Evolutionary conservation across 2,888 invertebrate species (phyloP), one percentile per base, ranked within the genome.

Genomic region (Calameuta pallipes): DNA sequence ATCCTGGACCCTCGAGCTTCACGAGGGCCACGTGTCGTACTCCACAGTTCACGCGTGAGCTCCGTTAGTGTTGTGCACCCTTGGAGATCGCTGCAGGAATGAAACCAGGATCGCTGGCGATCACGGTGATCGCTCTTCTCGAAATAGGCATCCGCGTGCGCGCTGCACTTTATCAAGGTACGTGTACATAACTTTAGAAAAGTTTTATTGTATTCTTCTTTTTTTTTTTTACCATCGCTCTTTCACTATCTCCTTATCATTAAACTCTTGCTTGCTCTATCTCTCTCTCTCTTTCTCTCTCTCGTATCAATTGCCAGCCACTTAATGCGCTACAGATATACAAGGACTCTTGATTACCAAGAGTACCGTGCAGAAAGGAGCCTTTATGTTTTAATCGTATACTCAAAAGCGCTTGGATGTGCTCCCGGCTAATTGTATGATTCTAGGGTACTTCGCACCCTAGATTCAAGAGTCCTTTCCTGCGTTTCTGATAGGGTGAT

Each of bases 81-180:
- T 56, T 9, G 56, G 23, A 56, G 56, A 56, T 56, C 56, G 56
- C 56, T 56, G 34, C 71, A 74, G 74, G 74, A 74, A 74, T 74
- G 74, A 37, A 34, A 30, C 30, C 34, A 41, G 37, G 74, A 34
- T 34, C 37, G 35, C 30, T 30, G 74, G 74, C 74, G 74, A 35
- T 74, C 74, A 34, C 37, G 74, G 35, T 41, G 74, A 74, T 74
- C 74, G 74, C 74, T 34, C 74, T 74, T 34, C 74, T 74, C 71
- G 71, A 34, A n/a, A 34, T 34, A 34, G 71, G 71, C 71, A 33
- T 71, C 71, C 33, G 34, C 33, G 31, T 71, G 33, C 71, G 31
- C 71, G 71, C 56, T 56, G 71, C 71, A 31, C 33, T 31, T 71
- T 31, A 34, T 71, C 71, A 71, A 71, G 71, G 71, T 71, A 56